These are phyloP conservation scores for Agrilus biguttatus DNA, from an alignment of 2,888 invertebrate species.

Conservation along the genomic window DNA sequence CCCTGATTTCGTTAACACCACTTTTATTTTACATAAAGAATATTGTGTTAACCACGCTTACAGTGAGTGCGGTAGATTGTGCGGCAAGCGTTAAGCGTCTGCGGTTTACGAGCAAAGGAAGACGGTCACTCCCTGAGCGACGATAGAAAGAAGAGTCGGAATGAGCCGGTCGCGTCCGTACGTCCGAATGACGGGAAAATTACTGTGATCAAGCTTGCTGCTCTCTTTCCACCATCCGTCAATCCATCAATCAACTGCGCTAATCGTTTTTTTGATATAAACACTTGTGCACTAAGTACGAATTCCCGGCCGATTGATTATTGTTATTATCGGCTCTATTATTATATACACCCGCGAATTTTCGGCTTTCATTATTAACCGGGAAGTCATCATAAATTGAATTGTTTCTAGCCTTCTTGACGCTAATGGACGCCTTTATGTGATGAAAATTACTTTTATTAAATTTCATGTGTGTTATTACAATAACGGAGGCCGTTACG, in stretches of 20 bases:
- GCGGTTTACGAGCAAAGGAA: no score
- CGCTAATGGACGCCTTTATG: not conserved
- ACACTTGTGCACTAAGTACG: slow-evolving; percentile 30
- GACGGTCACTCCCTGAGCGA: no score
- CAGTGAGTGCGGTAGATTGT: no score
- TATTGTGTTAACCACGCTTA: no score
- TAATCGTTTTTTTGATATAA: slow-evolving; percentile 32
- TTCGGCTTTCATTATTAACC: slow-evolving; percentile 19
- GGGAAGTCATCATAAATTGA: slow-evolving; percentile 10
- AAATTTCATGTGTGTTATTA: no score
- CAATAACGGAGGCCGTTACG: no score
- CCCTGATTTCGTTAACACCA: no score
- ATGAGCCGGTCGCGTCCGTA: no score
- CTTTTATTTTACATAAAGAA: no score
- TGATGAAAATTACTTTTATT: not conserved
- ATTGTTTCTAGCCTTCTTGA: slow-evolving; percentile 6
- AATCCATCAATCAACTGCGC: slow-evolving; percentile 30
- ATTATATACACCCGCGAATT: slow-evolving; percentile 28
- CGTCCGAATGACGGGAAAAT: slow-evolving; percentile 28
- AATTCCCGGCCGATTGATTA: slow-evolving; percentile 26
- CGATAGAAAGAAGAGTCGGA: no score
- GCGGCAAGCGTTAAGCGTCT: no score
- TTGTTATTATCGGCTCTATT: slow-evolving; percentile 27
- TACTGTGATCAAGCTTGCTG: slow-evolving; percentile 29
- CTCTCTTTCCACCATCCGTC: slow-evolving; percentile 25